Percentiles rank a stretch among this genome's conserved stretches.
These are phyloP conservation scores for Charaxes varanes DNA, from an alignment of 1,140 invertebrate species.

Conservation along the genomic window DNA sequence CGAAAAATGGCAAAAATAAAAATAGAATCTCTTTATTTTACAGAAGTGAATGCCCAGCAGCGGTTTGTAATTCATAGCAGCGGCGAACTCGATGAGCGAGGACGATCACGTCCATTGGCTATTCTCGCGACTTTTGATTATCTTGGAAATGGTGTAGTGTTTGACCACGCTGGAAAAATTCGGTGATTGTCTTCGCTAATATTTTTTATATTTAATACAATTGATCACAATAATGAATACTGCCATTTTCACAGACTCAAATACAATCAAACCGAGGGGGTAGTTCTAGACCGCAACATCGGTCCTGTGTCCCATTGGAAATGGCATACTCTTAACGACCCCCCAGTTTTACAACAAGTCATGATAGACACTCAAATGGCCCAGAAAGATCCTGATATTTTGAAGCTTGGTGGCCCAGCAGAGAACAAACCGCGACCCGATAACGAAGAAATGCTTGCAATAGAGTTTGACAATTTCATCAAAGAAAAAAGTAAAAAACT, in stretches of 20 bases:
- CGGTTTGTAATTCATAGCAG: constrained; percentile 56
- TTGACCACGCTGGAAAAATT: constrained; percentile 60
- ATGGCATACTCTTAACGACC: constrained; percentile 65
- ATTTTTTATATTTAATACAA: too few species aligned
- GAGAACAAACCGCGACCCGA: constrained; percentile 35
- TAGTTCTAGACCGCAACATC: constrained; percentile 48
- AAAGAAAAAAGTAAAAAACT: constrained; percentile 60
- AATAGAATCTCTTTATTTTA: constrained; percentile 12
- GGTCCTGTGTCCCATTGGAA: constrained; percentile 64
- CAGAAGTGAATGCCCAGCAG: constrained; percentile 54
- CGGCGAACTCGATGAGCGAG: constrained; percentile 46
- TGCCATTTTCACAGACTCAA: constrained; percentile 40
- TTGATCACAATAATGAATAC: constrained; percentile 11
- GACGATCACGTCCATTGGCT: constrained; percentile 37
- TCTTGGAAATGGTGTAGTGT: constrained; percentile 58
- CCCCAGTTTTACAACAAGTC: constrained; percentile 58
- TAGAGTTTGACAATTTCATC: constrained; percentile 63
- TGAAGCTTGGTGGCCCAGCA: constrained; percentile 35
- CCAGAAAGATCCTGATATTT: constrained; percentile 53
- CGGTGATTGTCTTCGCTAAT: constrained; percentile 26
- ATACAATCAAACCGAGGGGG: constrained; percentile 67
- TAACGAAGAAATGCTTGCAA: constrained; percentile 63
- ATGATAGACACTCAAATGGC: constrained; percentile 63
- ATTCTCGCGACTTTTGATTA: constrained; percentile 60
- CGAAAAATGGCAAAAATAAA: too few species aligned